Evolutionary conservation across 2,888 invertebrate genomes (phyloP).

Genomic region (Orchesellides sinensis): DNA sequence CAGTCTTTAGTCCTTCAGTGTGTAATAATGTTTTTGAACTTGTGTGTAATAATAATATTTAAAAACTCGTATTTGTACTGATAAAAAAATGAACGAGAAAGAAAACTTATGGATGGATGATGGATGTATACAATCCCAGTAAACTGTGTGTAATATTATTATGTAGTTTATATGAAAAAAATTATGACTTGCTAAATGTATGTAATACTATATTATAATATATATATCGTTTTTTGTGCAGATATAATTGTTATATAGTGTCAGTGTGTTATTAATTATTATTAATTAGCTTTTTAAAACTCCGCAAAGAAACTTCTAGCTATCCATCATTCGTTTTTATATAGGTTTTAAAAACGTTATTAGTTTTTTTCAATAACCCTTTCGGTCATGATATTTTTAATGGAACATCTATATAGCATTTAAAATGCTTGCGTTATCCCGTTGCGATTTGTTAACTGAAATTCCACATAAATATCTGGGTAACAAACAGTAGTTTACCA

Average conservation of each 20-base stretch:
- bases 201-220: constrained; percentile 49
- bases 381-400: not conserved
- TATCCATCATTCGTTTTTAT: not conserved
- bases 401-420: not conserved
- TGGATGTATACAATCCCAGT: constrained; percentile 39
- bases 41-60: constrained; percentile 3
- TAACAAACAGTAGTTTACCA: constrained; percentile 7
- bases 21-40: constrained; percentile 54
- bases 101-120: not conserved
- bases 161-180: constrained; percentile 41
- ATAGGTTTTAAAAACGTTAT: not conserved
- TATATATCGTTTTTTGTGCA: too few species aligned
- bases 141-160: constrained; percentile 44
- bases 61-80: not conserved
- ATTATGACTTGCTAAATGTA: constrained; percentile 42
- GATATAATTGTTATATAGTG: constrained; percentile 56
- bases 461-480: constrained; percentile 3
- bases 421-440: constrained; percentile 32
- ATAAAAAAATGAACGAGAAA: not conserved
- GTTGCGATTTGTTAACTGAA: constrained; percentile 18
- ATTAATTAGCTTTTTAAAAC: constrained; percentile 17
- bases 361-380: not conserved
- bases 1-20: constrained; percentile 43
- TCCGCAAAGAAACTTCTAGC: not conserved
- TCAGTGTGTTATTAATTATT: constrained; percentile 49